A percentile compares a stretch with the other conserved stretches of the same genome.
Evolutionary conservation across 1,140 invertebrate species (phyloP).

Genomic region (Carposina sasakii): DNA sequence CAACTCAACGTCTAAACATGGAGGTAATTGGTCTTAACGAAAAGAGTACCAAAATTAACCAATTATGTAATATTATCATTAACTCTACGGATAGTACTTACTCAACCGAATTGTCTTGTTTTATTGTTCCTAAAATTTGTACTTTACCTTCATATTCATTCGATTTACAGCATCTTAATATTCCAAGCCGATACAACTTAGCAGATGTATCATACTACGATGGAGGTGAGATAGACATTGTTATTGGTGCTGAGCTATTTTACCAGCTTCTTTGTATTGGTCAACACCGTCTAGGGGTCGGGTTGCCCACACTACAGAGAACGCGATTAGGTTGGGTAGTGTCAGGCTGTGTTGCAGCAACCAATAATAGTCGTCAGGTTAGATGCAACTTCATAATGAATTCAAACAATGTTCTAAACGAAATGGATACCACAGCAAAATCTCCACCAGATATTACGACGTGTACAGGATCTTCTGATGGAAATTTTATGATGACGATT

Average conservation of each 20-base stretch:
- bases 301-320: neutral
- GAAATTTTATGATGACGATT: neutral
- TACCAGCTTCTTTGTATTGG: conserved; percentile 3
- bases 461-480: neutral
- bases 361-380: neutral
- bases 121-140: conserved; percentile 7
- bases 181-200: conserved; percentile 1
- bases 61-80: neutral
- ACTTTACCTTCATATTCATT: neutral
- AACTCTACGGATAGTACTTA: neutral
- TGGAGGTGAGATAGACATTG: conserved; percentile 3
- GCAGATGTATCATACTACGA: neutral
- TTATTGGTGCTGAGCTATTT: neutral
- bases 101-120: neutral
- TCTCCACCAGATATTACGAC: neutral
- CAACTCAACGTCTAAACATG: neutral
- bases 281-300: neutral
- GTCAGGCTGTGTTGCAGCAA: neutral
- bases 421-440: too few species aligned
- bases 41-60: neutral
- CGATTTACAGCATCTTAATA: neutral
- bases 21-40: conserved; percentile 4
- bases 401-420: neutral
- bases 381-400: neutral
- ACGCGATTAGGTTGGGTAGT: conserved; percentile 1